These are phyloP conservation scores for Sphinx pinastri DNA, from an alignment of 2,888 invertebrate species.

Conservation along the genomic window DNA sequence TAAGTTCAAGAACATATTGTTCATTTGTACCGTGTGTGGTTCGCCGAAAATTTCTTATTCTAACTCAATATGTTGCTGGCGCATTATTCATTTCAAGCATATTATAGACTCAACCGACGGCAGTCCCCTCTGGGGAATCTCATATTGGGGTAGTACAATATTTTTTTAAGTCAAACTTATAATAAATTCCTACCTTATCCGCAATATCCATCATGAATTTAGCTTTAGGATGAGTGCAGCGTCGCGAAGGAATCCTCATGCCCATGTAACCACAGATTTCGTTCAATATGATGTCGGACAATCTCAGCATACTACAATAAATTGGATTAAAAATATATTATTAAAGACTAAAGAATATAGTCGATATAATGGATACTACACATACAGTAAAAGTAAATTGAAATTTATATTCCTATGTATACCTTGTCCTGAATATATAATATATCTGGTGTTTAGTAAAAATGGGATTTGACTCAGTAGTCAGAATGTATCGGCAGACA, in stretches of 20 bases:
- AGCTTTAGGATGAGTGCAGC: slow-evolving; percentile 58
- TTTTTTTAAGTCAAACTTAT: too few species aligned
- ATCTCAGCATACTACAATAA: slow-evolving; percentile 64
- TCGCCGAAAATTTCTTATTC: neutral
- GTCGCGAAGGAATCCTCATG: slow-evolving; percentile 60
- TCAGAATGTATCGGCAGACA: neutral
- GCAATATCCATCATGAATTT: slow-evolving; percentile 75
- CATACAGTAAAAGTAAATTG: too few species aligned
- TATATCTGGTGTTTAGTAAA: too few species aligned
- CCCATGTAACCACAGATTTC: slow-evolving; percentile 66
- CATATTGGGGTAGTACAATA: too few species aligned
- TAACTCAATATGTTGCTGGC: too few species aligned
- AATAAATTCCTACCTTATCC: slow-evolving; percentile 61
- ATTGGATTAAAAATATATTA: neutral
- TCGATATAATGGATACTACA: too few species aligned
- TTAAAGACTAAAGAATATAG: neutral
- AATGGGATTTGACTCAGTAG: too few species aligned
- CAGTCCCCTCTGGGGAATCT: too few species aligned
- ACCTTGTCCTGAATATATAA: too few species aligned
- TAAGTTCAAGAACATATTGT: neutral
- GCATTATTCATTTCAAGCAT: too few species aligned
- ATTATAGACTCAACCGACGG: too few species aligned
- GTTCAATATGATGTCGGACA: slow-evolving; percentile 68
- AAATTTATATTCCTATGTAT: too few species aligned
- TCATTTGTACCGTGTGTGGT: neutral